phyloP scores from a whole-genome alignment of 1,140 invertebrate genomes.

The Temnothorax longispinosus region DNA sequence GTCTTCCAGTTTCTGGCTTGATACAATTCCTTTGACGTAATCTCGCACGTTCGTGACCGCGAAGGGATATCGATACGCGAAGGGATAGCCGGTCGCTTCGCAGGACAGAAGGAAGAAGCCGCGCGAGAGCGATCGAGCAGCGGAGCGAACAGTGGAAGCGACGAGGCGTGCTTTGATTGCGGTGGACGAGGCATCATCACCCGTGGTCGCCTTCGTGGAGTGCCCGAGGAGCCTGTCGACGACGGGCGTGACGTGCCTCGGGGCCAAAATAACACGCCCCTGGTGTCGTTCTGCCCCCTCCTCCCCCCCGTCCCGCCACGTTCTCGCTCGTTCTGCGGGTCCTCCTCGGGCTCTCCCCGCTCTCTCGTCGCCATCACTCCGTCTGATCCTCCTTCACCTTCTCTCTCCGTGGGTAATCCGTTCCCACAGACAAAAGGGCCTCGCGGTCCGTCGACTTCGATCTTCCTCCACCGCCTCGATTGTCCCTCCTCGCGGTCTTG shows the following conservation, averaged over 20 bases:
- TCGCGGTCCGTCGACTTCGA: conserved; percentile 83
- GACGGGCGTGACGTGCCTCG: conserved; percentile 77
- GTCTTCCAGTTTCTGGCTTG: background rate
- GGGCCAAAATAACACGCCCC: conserved; percentile 78
- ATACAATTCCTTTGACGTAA: conserved; percentile 37
- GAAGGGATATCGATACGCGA: conserved; percentile 31
- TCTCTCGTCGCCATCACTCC: conserved; percentile 42
- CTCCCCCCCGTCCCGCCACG: background rate
- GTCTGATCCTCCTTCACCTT: conserved; percentile 42
- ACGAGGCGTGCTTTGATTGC: conserved; percentile 80
- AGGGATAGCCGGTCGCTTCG: background rate
- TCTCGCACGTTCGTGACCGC: conserved; percentile 44
- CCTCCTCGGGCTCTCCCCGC: background rate
- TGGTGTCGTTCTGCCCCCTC: background rate
- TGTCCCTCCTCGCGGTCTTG: conserved; percentile 74
- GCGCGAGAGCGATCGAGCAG: conserved; percentile 58
- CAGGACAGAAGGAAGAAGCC: conserved; percentile 63
- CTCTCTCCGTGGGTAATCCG: conserved; percentile 78
- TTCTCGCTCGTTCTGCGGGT: conserved; percentile 51
- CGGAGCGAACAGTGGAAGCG: conserved; percentile 67
- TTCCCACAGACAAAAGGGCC: conserved; percentile 84
- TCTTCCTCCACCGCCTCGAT: conserved; percentile 75
- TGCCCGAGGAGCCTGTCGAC: conserved; percentile 65
- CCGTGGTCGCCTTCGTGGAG: conserved; percentile 74
- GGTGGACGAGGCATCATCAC: conserved; percentile 82